Evolutionary conservation across 2,113 vertebrate genomes (phyloP).

Genomic region (Crotalus horridus): DNA sequence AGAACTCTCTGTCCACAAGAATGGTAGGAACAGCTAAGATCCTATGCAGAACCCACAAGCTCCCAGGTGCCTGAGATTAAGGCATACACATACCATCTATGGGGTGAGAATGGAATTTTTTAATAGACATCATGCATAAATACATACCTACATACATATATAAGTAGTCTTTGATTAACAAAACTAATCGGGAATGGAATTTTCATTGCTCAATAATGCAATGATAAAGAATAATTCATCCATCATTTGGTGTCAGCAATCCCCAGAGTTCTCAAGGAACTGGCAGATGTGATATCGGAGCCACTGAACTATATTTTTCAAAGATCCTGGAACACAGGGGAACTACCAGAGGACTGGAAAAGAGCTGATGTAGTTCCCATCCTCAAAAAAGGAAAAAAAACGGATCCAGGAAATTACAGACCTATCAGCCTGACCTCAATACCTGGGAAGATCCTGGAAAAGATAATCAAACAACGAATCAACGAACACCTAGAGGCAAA

Average conservation of each 20-base stretch:
- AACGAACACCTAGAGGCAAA: no score
- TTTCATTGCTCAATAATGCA: neutral
- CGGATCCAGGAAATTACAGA: no score
- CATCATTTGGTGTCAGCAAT: neutral
- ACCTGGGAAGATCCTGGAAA: no score
- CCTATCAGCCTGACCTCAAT: no score
- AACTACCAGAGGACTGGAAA: no score
- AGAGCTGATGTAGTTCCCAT: no score
- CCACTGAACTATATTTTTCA: no score
- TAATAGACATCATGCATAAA: neutral
- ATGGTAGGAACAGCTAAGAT: neutral
- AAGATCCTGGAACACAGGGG: no score
- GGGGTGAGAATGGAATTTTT: neutral
- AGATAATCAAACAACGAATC: no score
- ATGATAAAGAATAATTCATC: neutral
- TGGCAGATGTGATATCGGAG: no score
- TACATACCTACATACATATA: neutral
- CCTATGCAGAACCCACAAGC: neutral
- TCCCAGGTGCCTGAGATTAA: neutral
- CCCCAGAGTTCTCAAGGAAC: no score
- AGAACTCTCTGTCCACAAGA: neutral
- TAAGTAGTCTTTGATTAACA: neutral
- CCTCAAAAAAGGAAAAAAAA: no score
- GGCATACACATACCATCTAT: neutral
- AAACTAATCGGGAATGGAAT: neutral